These are phyloP conservation scores for Acanthoscelides obtectus DNA, from an alignment of 2,888 invertebrate genomes.

Conservation along the genomic window DNA sequence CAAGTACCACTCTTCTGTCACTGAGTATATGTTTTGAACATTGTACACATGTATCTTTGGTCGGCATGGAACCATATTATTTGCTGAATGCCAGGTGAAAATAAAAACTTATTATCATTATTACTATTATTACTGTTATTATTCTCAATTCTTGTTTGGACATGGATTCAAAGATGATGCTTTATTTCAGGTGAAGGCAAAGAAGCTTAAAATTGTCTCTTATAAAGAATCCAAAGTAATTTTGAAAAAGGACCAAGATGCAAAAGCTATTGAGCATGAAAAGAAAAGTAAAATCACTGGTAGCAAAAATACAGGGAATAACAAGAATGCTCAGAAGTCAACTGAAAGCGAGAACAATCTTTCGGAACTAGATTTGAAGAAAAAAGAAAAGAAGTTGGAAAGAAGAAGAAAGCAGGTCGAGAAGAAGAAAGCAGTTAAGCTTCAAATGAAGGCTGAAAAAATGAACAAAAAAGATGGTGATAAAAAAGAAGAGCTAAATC, in stretches of 20 bases:
- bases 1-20: too few relatives aligned
- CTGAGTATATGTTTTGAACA: too few relatives aligned
- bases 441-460: background rate
- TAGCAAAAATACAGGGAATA: too few relatives aligned
- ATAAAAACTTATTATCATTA: too few relatives aligned
- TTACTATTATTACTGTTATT: too few relatives aligned
- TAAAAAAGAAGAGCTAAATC: slow-evolving; percentile 5
- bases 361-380: background rate
- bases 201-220: slow-evolving; percentile 11
- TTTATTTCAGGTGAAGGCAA: background rate
- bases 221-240: slow-evolving; percentile 21
- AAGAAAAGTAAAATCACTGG: background rate
- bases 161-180: too few relatives aligned
- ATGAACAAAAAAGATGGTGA: slow-evolving; percentile 7
- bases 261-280: background rate
- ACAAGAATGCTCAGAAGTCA: background rate
- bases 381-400: slow-evolving; percentile 10
- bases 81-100: too few relatives aligned
- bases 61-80: too few relatives aligned
- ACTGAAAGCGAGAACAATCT: background rate
- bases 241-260: background rate
- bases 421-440: slow-evolving; percentile 1
- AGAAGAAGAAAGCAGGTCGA: slow-evolving; percentile 2
- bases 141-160: too few relatives aligned
- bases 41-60: too few relatives aligned